Evolutionary conservation across 2,888 invertebrate species (phyloP).

Genomic region (Cistogaster globosa): DNA sequence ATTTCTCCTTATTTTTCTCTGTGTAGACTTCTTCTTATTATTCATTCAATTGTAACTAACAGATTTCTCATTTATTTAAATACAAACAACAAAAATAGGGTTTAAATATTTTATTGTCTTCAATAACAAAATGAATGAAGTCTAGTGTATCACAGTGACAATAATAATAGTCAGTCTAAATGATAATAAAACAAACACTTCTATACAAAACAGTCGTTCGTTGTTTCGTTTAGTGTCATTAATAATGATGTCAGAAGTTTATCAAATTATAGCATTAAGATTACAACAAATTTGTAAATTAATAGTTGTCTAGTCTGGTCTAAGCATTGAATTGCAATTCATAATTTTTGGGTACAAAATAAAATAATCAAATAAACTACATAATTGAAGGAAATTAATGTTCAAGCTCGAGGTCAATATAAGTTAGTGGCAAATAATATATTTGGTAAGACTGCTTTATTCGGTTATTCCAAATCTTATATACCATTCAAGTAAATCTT

Average conservation of each 20-base stretch:
- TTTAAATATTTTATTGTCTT: slow-evolving; percentile 36
- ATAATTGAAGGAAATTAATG: too few species aligned
- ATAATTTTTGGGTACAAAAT: slow-evolving; percentile 15
- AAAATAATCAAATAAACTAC: slow-evolving; percentile 22
- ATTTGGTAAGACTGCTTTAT: too few species aligned
- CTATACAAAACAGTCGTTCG: neutral
- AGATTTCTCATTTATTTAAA: slow-evolving; percentile 13
- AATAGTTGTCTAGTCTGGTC: slow-evolving; percentile 16
- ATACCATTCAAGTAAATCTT: too few species aligned
- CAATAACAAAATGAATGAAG: slow-evolving; percentile 45
- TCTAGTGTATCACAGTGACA: slow-evolving; percentile 31
- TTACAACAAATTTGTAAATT: slow-evolving; percentile 15
- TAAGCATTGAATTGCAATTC: slow-evolving; percentile 32
- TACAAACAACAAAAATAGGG: slow-evolving; percentile 15
- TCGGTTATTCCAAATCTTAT: too few species aligned
- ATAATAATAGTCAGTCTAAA: neutral
- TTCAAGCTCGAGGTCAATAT: too few species aligned
- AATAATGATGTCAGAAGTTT: slow-evolving; percentile 34
- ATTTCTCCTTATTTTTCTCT: neutral
- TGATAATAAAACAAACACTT: neutral
- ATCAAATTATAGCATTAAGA: slow-evolving; percentile 33
- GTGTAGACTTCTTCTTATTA: neutral
- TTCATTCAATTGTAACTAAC: neutral
- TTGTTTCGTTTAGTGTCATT: slow-evolving; percentile 4
- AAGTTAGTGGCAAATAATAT: too few species aligned